Evolutionary conservation across 2,888 invertebrate genomes (phyloP).

Genomic region (Fragum sueziense): DNA sequence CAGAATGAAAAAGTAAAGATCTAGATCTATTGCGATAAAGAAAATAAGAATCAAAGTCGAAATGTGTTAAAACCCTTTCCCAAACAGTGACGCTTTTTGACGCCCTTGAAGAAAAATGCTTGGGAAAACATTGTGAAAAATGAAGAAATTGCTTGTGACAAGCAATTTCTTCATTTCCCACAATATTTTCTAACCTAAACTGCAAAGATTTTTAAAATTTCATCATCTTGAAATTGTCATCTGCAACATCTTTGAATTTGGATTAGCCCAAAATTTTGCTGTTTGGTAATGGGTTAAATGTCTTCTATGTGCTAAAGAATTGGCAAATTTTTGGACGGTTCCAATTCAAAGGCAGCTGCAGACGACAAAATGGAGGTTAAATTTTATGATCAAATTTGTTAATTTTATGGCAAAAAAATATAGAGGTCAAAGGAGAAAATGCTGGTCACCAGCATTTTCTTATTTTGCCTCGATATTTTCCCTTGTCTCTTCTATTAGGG

Average conservation of each 20-base stretch:
- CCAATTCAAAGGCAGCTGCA: too few relatives aligned
- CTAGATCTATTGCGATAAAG: not conserved
- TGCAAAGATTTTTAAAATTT: too few relatives aligned
- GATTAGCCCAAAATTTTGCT: too few relatives aligned
- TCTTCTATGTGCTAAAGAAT: not conserved
- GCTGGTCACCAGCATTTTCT: not conserved
- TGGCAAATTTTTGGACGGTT: not conserved
- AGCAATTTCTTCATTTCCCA: not conserved
- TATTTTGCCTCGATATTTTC: not conserved
- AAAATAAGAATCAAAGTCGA: not conserved
- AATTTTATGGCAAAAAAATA: not conserved
- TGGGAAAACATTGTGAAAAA: too few relatives aligned
- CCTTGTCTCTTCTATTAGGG: not conserved
- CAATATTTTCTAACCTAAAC: too few relatives aligned
- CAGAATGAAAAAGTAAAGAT: not conserved
- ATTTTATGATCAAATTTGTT: not conserved
- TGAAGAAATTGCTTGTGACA: not conserved
- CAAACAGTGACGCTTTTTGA: too few relatives aligned
- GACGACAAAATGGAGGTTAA: not conserved
- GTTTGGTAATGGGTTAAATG: too few relatives aligned
- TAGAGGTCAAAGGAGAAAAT: not conserved
- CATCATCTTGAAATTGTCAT: too few relatives aligned
- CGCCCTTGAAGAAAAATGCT: too few relatives aligned
- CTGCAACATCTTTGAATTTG: too few relatives aligned
- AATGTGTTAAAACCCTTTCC: not conserved